These are phyloP conservation scores for Noctua comes DNA, from an alignment of 2,888 invertebrate genomes.

Conservation along the genomic window DNA sequence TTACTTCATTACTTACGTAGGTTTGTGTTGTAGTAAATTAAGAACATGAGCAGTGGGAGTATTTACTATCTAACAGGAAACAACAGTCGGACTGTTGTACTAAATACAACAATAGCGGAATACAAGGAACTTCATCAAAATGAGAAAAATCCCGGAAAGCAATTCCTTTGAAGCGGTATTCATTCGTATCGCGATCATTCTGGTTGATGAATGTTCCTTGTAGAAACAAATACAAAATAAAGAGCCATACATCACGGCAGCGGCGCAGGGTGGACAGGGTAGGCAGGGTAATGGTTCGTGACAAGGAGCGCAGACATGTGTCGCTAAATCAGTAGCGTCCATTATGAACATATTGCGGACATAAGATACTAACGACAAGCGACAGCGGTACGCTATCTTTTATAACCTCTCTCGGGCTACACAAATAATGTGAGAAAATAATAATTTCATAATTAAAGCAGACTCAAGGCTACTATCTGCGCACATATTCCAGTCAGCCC, in stretches of 20 bases:
- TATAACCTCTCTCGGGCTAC: background rate
- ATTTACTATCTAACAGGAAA: constrained; percentile 1
- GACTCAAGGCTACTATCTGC: background rate
- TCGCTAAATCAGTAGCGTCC: constrained; percentile 57
- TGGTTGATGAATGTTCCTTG: constrained; percentile 35
- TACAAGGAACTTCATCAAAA: background rate
- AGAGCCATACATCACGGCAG: constrained; percentile 39
- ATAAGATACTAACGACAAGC: constrained; percentile 10
- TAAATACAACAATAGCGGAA: constrained; percentile 1
- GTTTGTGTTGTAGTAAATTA: background rate
- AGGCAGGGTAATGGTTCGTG: constrained; percentile 48
- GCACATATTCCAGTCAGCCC: background rate
- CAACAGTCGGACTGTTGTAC: background rate
- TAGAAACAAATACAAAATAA: constrained; percentile 40
- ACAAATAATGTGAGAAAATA: background rate
- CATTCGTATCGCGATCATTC: constrained; percentile 16
- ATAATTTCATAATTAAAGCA: background rate
- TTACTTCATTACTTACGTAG: background rate
- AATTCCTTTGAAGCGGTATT: constrained; percentile 31
- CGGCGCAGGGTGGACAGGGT: background rate
- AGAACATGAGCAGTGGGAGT: background rate
- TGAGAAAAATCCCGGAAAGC: constrained; percentile 8
- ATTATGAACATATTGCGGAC: constrained; percentile 27
- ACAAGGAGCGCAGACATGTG: constrained; percentile 58
- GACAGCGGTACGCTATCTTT: background rate